Percentiles rank a stretch among this genome's conserved stretches.
Conservation (phyloP, 2,797 vertebrate species). For the Rhinichthys osculus region DNA sequence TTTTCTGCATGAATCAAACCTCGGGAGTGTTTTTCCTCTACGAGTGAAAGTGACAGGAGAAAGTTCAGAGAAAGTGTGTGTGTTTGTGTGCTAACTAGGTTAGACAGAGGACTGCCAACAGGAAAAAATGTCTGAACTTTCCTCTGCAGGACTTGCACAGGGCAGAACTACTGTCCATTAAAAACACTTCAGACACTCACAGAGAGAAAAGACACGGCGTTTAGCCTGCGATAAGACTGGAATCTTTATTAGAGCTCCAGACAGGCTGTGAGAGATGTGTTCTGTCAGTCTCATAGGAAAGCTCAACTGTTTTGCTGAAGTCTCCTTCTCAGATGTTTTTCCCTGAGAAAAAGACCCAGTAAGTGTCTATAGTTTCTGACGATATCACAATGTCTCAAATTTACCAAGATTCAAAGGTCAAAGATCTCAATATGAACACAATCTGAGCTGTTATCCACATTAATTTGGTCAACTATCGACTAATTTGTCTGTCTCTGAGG, state of each 20-base stretch:
- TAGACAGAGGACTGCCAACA: slow-evolving; percentile 68
- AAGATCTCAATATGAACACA: neutral
- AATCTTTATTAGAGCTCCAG: slow-evolving; percentile 13
- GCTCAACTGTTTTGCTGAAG: no score
- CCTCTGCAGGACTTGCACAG: slow-evolving; percentile 36
- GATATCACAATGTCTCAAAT: neutral
- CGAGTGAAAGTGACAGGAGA: slow-evolving; percentile 36
- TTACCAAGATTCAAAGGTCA: neutral
- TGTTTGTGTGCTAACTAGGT: slow-evolving; percentile 64
- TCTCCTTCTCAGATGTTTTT: neutral
- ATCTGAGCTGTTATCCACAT: no score
- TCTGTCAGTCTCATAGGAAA: neutral
- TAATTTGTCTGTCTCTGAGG: neutral
- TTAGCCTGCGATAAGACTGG: neutral
- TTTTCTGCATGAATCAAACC: slow-evolving; percentile 20
- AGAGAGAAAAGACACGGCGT: neutral
- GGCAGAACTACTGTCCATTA: slow-evolving; percentile 11
- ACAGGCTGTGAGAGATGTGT: neutral
- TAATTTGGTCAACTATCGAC: neutral
- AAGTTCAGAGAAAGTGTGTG: slow-evolving; percentile 28
- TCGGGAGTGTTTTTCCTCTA: slow-evolving; percentile 18
- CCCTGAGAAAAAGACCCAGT: neutral
- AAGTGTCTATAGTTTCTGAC: neutral
- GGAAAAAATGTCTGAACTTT: slow-evolving; percentile 66
- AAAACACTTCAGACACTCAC: neutral